Evolutionary conservation across 2,797 vertebrate species (phyloP).

Genomic region (Hybognathus amarus): DNA sequence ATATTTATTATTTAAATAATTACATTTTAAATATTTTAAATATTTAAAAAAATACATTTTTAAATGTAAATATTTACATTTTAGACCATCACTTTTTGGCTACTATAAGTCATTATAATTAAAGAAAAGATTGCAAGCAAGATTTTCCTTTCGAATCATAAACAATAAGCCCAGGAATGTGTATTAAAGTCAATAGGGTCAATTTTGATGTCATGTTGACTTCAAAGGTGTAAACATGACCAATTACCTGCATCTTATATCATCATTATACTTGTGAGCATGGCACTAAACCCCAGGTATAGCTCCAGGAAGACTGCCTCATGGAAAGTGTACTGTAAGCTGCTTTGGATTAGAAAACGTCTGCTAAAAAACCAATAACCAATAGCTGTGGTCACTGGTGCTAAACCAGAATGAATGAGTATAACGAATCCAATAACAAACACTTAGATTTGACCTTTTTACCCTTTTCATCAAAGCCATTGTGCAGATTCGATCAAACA

Average conservation of each 20-base stretch:
- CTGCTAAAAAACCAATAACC: conserved; percentile 32
- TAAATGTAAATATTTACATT: too few species aligned
- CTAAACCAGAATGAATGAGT: conserved; percentile 41
- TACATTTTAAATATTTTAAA: too few species aligned
- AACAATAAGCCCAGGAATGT: background rate
- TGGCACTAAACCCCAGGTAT: background rate
- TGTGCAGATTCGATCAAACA: conserved; percentile 35
- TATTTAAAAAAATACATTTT: too few species aligned
- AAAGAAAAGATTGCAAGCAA: background rate
- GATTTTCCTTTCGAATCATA: background rate
- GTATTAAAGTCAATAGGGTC: background rate
- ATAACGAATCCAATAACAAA: conserved; percentile 21
- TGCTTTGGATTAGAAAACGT: conserved; percentile 40
- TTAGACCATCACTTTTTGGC: background rate
- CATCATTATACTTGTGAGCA: background rate
- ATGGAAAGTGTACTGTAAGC: conserved; percentile 38
- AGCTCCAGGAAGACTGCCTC: conserved; percentile 14
- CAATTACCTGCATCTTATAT: background rate
- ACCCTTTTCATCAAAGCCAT: conserved; percentile 24
- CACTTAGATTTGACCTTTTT: conserved; percentile 29
- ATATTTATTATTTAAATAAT: too few species aligned
- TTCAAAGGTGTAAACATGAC: conserved; percentile 19
- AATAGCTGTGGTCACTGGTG: conserved; percentile 22
- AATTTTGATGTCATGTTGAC: background rate
- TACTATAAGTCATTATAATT: background rate